Conservation (phyloP, 2,113 vertebrate species). For the Odobenus rosmarus region DNA sequence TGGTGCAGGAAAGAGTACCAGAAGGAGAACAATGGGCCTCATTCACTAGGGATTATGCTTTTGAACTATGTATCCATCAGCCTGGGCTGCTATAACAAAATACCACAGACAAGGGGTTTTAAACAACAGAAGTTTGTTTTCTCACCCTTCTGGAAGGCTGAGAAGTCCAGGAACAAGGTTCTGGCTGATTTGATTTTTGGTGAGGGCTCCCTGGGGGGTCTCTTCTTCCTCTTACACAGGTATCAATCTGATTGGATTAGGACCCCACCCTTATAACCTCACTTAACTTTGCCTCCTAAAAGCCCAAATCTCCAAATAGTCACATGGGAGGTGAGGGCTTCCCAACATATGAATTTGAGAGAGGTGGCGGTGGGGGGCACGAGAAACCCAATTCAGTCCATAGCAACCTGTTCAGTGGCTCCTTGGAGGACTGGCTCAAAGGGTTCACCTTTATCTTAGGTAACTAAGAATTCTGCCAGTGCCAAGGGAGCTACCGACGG, state of each 20-base stretch:
- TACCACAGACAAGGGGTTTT: neutral
- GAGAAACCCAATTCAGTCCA: neutral
- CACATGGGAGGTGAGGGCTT: neutral
- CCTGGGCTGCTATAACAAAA: neutral
- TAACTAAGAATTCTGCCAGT: neutral
- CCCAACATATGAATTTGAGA: neutral
- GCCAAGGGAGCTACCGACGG: neutral
- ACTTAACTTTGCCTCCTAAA: neutral
- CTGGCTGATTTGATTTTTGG: neutral
- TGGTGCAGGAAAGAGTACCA: neutral
- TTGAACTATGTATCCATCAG: neutral
- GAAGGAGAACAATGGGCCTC: neutral
- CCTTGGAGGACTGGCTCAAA: neutral
- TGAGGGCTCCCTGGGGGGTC: neutral
- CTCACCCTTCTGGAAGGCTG: neutral
- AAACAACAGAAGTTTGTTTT: neutral
- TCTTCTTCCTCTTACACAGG: neutral
- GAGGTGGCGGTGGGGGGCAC: fast-evolving
- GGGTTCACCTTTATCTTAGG: neutral
- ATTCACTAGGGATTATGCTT: neutral
- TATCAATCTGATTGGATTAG: neutral
- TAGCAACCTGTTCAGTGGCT: neutral
- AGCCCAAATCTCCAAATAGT: neutral
- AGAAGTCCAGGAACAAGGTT: neutral
- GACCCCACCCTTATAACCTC: neutral